Percentiles rank a stretch among this genome's conserved stretches.
phyloP scores from a whole-genome alignment of 92 coral and sea anemone genomes.

The Metridium senile region DNA sequence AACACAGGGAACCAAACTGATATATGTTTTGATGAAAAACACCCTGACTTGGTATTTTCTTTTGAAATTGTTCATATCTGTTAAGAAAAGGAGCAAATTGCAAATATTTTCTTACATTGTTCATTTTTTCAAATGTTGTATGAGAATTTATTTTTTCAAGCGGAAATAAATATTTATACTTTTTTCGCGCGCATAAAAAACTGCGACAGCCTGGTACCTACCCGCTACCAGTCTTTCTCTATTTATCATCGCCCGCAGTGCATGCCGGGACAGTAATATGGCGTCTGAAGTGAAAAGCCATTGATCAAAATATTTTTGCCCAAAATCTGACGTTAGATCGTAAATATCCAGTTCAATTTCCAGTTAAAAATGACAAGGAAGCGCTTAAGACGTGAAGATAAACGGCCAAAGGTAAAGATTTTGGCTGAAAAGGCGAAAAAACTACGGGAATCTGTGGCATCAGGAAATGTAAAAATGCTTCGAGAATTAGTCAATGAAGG shows the following conservation, averaged over 20 bases:
- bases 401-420: conserved; percentile 32
- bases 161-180: no score
- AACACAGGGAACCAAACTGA: no score
- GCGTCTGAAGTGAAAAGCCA: conserved; percentile 36
- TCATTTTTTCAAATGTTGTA: no score
- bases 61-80: no score
- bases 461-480: conserved; percentile 77
- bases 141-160: no score
- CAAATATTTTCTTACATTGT: no score
- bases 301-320: conserved; percentile 18
- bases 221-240: conserved; percentile 10
- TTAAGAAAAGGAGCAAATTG: no score
- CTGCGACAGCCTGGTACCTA: background rate
- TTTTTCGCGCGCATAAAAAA: conserved; percentile 9
- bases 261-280: conserved; percentile 35
- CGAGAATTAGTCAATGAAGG: conserved; percentile 82
- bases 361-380: conserved; percentile 58
- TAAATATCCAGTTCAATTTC: background rate
- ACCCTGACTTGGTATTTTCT: no score
- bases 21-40: no score
- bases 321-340: conserved; percentile 17
- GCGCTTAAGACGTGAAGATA: conserved; percentile 51
- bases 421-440: conserved; percentile 53
- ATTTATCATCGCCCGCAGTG: conserved; percentile 21
- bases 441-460: conserved; percentile 78